Evolutionary conservation across 2,888 invertebrate species (phyloP).

Genomic region (Trisateles emortualis): DNA sequence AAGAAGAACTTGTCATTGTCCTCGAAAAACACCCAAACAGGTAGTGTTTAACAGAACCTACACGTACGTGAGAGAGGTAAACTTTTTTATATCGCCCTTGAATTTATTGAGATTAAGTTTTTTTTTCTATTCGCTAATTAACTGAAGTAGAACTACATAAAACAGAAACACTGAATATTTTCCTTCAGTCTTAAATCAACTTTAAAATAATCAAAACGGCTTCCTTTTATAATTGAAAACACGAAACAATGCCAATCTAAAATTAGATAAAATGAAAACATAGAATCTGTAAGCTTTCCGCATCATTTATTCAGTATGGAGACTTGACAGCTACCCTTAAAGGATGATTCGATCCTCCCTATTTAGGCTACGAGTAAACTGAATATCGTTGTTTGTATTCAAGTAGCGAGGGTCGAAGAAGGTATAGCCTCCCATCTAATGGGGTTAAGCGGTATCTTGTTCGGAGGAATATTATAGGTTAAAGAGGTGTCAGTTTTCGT

Average conservation of each 20-base stretch:
- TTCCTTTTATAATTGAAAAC: constrained; percentile 2
- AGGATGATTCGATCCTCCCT: constrained; percentile 20
- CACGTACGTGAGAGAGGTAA: too few species aligned
- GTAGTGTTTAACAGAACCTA: too few species aligned
- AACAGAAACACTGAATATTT: too few species aligned
- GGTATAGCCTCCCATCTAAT: constrained; percentile 1
- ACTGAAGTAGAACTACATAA: too few species aligned
- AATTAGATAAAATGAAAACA: constrained; percentile 29
- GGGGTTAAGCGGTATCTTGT: constrained; percentile 5
- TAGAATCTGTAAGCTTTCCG: constrained; percentile 18
- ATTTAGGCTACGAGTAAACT: constrained; percentile 18
- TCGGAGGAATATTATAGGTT: constrained; percentile 3
- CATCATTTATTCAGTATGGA: constrained; percentile 27
- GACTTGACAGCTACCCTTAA: constrained; percentile 19
- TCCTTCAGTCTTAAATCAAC: too few species aligned
- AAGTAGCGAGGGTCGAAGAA: constrained; percentile 1
- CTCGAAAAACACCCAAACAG: too few species aligned
- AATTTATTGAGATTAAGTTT: too few species aligned
- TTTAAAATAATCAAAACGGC: not conserved
- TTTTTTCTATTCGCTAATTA: too few species aligned
- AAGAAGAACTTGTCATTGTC: too few species aligned
- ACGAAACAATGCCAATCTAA: constrained; percentile 3
- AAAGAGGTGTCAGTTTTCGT: constrained; percentile 4
- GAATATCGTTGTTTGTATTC: constrained; percentile 22
- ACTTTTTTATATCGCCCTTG: too few species aligned